Conservation (phyloP, 1,140 invertebrate genomes). For the Dolichoris vasculosae region DNA sequence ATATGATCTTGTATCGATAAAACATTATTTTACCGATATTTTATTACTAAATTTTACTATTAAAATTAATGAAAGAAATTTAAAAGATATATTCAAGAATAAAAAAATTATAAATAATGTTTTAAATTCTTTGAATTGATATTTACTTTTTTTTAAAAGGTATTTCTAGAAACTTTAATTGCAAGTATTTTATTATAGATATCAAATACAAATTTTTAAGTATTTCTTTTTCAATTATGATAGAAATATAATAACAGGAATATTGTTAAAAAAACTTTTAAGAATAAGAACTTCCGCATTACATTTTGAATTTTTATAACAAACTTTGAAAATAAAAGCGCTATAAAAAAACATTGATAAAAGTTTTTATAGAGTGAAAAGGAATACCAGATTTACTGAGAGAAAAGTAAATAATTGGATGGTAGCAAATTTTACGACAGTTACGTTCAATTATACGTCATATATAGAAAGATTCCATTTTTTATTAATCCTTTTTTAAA, state of each 20-base stretch:
- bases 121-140: too few relatives aligned
- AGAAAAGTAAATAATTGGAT: conserved; percentile 3
- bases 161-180: too few relatives aligned
- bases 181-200: too few relatives aligned
- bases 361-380: background rate
- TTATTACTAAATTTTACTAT: too few relatives aligned
- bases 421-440: background rate
- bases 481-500: too few relatives aligned
- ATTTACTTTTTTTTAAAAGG: too few relatives aligned
- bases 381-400: background rate
- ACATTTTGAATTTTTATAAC: background rate
- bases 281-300: background rate
- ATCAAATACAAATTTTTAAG: too few relatives aligned
- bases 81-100: too few relatives aligned
- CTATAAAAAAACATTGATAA: background rate
- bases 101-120: too few relatives aligned
- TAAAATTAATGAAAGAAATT: too few relatives aligned
- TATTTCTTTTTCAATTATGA: background rate
- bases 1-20: too few relatives aligned
- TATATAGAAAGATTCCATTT: background rate
- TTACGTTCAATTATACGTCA: background rate
- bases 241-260: background rate
- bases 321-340: background rate
- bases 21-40: too few relatives aligned
- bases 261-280: background rate